phyloP scores from a whole-genome alignment of 2,797 vertebrate species.

The Acrossocheilus wenchowensis region DNA sequence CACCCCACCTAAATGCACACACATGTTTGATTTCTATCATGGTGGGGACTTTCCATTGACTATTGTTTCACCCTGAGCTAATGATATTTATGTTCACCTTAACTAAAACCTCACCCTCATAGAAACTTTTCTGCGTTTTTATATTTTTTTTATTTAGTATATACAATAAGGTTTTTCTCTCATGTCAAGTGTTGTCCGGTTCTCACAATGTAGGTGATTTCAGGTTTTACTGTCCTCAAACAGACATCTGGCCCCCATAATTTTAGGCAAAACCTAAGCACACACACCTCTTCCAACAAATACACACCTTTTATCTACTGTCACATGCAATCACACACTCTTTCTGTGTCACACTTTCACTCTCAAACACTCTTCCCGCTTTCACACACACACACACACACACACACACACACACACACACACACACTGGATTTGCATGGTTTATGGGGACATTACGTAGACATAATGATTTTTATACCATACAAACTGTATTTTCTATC shows the following conservation, averaged over 20 bases:
- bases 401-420: not conserved
- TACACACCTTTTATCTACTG: constrained; percentile 25
- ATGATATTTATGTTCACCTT: not conserved
- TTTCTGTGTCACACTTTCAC: constrained; percentile 39
- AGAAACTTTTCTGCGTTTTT: not conserved
- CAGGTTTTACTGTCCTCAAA: not conserved
- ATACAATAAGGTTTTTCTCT: not conserved
- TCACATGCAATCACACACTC: constrained; percentile 44
- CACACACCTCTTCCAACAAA: constrained; percentile 37
- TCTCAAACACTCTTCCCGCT: constrained; percentile 22
- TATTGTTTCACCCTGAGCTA: not conserved
- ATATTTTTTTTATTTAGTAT: constrained; percentile 1
- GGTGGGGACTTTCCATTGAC: constrained; percentile 2
- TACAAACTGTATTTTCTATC: not conserved
- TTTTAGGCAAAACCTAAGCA: not conserved
- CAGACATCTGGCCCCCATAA: not conserved
- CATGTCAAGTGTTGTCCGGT: not conserved
- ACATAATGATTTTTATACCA: not conserved
- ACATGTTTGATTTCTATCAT: not conserved
- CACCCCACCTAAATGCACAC: constrained; percentile 1
- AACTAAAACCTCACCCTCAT: not conserved
- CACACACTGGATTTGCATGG: not conserved
- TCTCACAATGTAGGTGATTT: not conserved
- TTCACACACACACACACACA: not conserved
- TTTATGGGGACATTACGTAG: not conserved